A percentile compares a stretch with the other conserved stretches of the same genome.
Evolutionary conservation across 92 coral and sea anemone genomes (phyloP).

Genomic region (Galaxea fascicularis): DNA sequence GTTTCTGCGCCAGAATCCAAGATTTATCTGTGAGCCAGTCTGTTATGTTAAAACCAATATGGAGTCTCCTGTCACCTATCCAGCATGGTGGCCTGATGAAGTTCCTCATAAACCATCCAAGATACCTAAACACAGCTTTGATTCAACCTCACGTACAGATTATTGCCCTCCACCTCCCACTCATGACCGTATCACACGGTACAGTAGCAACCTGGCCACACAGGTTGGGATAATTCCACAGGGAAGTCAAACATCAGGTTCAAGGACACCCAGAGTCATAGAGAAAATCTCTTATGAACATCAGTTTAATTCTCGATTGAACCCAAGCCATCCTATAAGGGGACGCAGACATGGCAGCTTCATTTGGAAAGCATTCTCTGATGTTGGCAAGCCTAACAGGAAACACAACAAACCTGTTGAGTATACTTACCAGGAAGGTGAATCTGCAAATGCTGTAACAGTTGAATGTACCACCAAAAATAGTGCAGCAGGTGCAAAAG

Average conservation of each 20-base stretch:
- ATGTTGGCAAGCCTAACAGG: conserved; percentile 14
- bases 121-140: conserved; percentile 77
- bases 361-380: conserved; percentile 76
- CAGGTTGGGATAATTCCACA: conserved; percentile 49
- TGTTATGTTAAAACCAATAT: conserved; percentile 83
- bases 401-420: conserved; percentile 37
- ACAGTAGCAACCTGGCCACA: conserved; percentile 36
- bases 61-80: conserved; percentile 43
- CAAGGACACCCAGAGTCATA: conserved; percentile 17
- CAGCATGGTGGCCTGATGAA: conserved; percentile 96
- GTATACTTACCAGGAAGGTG: neutral
- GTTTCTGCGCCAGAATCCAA: conserved; percentile 89
- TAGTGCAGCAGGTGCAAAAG: neutral
- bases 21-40: conserved; percentile 93
- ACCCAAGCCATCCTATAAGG: conserved; percentile 89
- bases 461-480: neutral
- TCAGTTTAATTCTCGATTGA: conserved; percentile 92
- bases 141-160: conserved; percentile 91
- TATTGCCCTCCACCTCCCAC: conserved; percentile 57
- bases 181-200: conserved; percentile 32
- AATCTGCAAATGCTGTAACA: neutral
- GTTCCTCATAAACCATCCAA: conserved; percentile 65
- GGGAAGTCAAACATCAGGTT: conserved; percentile 30
- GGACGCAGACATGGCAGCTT: conserved; percentile 97
- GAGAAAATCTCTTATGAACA: conserved; percentile 97